Evolutionary conservation across 2,888 invertebrate species (phyloP).

Genomic region (Diaphora mendica): DNA sequence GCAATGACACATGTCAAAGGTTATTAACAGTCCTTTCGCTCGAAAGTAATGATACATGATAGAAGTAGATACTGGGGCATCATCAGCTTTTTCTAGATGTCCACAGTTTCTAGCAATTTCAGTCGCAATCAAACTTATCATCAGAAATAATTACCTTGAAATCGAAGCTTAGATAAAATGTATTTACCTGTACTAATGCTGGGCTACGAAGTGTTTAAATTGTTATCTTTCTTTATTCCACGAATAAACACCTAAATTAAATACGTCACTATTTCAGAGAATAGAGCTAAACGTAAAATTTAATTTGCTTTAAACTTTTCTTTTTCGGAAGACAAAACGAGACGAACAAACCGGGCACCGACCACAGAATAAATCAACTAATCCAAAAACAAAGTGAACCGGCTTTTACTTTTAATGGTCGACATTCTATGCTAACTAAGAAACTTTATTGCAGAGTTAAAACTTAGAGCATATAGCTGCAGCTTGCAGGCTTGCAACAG

Average conservation of each 20-base stretch:
- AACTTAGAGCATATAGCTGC: no score
- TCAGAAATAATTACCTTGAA: conserved; percentile 6
- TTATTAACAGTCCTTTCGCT: conserved; percentile 80
- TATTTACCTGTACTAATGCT: conserved; percentile 43
- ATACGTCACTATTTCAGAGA: conserved; percentile 24
- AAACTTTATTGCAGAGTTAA: no score
- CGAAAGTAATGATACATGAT: conserved; percentile 44
- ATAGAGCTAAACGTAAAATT: conserved; percentile 18
- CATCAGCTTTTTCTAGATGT: not conserved
- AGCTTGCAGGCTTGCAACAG: no score
- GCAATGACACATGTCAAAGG: conserved; percentile 87
- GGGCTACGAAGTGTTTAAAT: conserved; percentile 17
- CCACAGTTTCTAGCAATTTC: not conserved
- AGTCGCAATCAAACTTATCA: not conserved
- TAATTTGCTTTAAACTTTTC: conserved; percentile 37
- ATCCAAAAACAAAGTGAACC: conserved; percentile 3
- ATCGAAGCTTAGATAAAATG: conserved; percentile 34
- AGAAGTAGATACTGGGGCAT: not conserved
- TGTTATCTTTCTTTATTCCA: conserved; percentile 17
- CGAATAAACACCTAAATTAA: conserved; percentile 19
- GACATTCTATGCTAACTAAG: not conserved
- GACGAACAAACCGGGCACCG: conserved; percentile 23
- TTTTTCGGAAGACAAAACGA: conserved; percentile 27
- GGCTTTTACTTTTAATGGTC: not conserved
- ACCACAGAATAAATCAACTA: conserved; percentile 29